Evolutionary conservation across 1,140 invertebrate species (phyloP), one percentile per base, ranked within the genome.

Genomic region (Sitobion miscanthi): DNA sequence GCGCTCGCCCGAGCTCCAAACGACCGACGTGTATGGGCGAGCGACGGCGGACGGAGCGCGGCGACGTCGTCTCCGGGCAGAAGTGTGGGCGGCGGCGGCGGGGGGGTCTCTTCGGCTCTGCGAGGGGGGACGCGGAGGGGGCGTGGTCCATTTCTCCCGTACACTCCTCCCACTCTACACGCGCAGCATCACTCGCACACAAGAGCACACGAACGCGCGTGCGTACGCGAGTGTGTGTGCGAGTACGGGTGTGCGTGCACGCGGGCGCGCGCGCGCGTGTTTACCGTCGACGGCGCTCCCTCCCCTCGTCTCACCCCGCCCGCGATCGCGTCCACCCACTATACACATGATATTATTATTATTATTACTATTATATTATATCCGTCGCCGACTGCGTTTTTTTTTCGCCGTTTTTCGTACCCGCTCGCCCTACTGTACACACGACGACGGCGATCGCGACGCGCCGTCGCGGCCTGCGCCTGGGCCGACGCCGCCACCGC

Each of bases 121-220:
- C 49, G 49, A 62, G n/a, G 90, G 69, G 91, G 35, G 47, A 30
- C 52, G 52, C 17, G 47, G 77, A 85, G 49, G 52, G 69, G 91
- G 91, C 91, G 91, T 93, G 91, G 91, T 93, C 82, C 82, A 86
- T 86, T 57, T 86, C 35, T 93, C 91, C 82, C 23, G 47, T 54
- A 85, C 91, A 93, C 91, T 93, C 91, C 91, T 57, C 91, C 91
- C 91, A 35, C 49, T 93, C 91, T 42, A 35, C 25, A 38, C 21
- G n/a, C 47, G 69, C 90, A 45, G 90, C 54, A 83, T 83, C 77
- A 35, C 77, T 38, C 90, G 45, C 25, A 77, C 62, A 69, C 30
- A n/a, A n/a, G 30, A n/a, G 14, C 11, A n/a, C 30, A 5, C 30
- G 86, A 21, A n/a, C n/a, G 77, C 77, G 90, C 90, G n/a, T 30